Evolutionary conservation across 2,888 invertebrate genomes (phyloP), one percentile per base, ranked within the genome.

Genomic region (Listrodromus nycthemerus): DNA sequence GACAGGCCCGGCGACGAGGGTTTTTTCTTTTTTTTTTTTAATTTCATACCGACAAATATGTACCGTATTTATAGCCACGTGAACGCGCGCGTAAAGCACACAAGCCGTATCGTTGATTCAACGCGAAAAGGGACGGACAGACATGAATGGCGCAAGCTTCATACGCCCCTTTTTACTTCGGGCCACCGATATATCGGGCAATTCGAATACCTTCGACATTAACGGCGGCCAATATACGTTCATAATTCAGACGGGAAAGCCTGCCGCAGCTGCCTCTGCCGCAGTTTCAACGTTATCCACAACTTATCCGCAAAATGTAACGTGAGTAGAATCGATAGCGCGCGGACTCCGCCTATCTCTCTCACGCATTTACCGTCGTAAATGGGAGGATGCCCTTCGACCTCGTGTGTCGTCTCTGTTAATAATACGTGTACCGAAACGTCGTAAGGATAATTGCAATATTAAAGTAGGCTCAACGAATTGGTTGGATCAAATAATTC

Each of bases 291-390:
- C 58, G 52, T 75, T 65, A 37, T 45, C 16, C 50, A 19, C 50
- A 65, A 76, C 52, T 71, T 76, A 83, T 80, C 71, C 75, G 79
- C 79, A 52, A 83, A 80, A 76, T 76, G 75, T 78, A 27, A 79
- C 74, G 71, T 61, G 50, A 58, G 65, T 63, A 24, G 75, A 83
- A 79, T 82, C 78, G 73, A 82, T 82, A 78, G 67, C 16, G 61
- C 8, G 13, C 71, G 6, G 19, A 37, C 30, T n/a, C 10, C 16
- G 8, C 41, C 67, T 58, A 10, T 63, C 55, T 45, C 69, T 45
- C 30, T 52, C 41, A 37, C 27, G 19, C 45, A 21, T 55, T 55
- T 55, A 24, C 55, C 21, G 24, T 55, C 24, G 55, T 21, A 21
- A 55, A 55, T 21, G 55, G 55, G 33, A n/a, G 33, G 45, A 19